Evolutionary conservation across 2,888 invertebrate species (phyloP), one percentile per base, ranked within the genome.

Genomic region (Lepidocyrtinus sp.): DNA sequence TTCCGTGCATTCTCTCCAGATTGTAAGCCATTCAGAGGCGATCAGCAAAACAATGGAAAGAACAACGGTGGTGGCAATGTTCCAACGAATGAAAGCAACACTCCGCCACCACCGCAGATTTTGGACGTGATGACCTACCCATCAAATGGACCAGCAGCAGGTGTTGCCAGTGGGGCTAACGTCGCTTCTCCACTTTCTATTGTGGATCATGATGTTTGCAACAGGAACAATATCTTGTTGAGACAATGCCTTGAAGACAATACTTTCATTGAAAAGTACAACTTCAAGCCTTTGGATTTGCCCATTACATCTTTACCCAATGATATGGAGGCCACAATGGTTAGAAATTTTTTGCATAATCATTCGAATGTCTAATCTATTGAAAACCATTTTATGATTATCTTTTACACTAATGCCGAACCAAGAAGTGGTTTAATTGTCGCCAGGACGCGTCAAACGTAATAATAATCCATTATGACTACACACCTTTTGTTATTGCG

Each of bases 201-300:
- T 46, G 73, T 61, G 61, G 19, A 36, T 21, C 63, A 70, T 61
- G 27, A 36, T 36, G 36, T 12, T 24, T 24, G 62, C 21, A 45
- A 12, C 55, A 45, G 67, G 27, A 72, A 55, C 55, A 80, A 80
- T 62, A 93, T 94, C 87, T 89, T 95, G 70, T 88, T 96, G 75
- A 91, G 95, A 78, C 95, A 96, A 87, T 95, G 94, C 71, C 89
- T 96, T 70, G 92, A 94, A 88, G 96, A 96, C 87, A 95, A 95
- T 3, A 93, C 94, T 84, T 96, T 95, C 89, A 96, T 95, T 88
- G 93, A 93, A 88, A 93, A 94, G 87, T 93, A 94, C 88, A 96
- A 96, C 88, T 90, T 96, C 85, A 93, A 92, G 89, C 94, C 95
- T 0, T 90, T 96, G 87, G 94, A 95, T 82, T 90, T 92, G 59